Base-by-base conservation (phyloP, 1,140 invertebrate genomes). In the Trachymyrmex septentrionalis region DNA sequence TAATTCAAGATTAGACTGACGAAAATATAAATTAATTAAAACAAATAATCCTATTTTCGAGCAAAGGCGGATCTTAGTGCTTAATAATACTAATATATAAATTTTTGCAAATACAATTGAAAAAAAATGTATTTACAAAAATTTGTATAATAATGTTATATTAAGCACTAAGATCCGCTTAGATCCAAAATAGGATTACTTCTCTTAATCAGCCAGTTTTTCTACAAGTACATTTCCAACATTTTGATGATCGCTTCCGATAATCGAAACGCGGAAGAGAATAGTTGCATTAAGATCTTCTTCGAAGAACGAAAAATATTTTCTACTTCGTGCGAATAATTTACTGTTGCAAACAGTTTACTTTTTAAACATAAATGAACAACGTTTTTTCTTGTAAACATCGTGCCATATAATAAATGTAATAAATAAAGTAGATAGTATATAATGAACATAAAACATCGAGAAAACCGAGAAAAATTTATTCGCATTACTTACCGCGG, bases 221-320 rank as follows among this genome's bases (percentile, higher is more conserved):
- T 34, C 30, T 19, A 19, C 57, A 19, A 34, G 21, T 12, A 38
- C 38, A 44, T 57, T 61, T 34, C 6, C 34, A n/a, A 21, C 21
- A 21, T 77, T 69, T 61, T 59, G 64, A 73, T 86, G 86, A 53
- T 16, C 59, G 50, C 71, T 73, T 73, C 53, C 64, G 57, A 10
- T 44, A 71, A 38, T 57, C 19, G 34, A 81, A 81, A 69, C 53
- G 57, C 21, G 1, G 10, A 2, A 48, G 59, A 27, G 27, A 64
- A 30, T 30, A 14, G 19, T 61, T 27, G 34, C 7, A 30, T 48
- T 7, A 64, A 48, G 3, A 34, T 16, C n/a, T 44, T 75, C 14
- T 19, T 3, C 6, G 19, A 64, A 64, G 27, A 64, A 48, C 9
- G 10, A 64, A 4, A 50, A 27, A 0, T 27, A 24, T 48, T 44